phyloP scores from a whole-genome alignment of 2,113 vertebrate genomes.

The Vulpes ferrilata region DNA sequence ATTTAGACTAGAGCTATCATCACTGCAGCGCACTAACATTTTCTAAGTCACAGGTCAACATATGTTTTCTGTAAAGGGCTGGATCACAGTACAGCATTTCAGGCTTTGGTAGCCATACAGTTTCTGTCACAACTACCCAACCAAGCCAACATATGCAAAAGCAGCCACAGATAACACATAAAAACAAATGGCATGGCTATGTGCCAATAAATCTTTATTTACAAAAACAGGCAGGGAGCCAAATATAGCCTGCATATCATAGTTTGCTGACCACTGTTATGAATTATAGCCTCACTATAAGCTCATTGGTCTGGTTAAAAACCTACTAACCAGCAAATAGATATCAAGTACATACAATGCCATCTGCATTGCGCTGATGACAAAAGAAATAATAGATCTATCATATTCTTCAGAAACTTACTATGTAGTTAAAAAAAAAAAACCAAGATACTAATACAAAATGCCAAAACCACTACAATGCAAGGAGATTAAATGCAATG shows the following conservation, averaged over 20 bases:
- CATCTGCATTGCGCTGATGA: background rate
- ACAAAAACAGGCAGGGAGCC: background rate
- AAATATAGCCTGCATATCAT: background rate
- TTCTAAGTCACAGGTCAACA: background rate
- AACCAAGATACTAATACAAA: background rate
- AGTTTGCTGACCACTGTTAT: background rate
- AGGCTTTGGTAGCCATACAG: background rate
- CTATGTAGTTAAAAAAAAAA: background rate
- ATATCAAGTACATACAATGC: background rate
- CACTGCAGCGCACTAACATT: accelerated
- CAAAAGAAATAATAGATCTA: background rate
- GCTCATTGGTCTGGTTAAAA: background rate
- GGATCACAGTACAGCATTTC: background rate
- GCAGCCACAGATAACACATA: background rate
- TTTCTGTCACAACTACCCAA: background rate
- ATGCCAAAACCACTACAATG: background rate
- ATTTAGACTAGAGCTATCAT: background rate
- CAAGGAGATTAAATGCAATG: background rate
- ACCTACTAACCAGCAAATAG: background rate
- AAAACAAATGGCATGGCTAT: background rate
- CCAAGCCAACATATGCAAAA: background rate
- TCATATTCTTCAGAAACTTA: background rate
- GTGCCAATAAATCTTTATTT: conserved; percentile 29
- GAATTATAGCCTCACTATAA: background rate
- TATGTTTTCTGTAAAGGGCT: background rate